Percentiles rank a stretch among this genome's conserved stretches.
Conservation (phyloP, 1,140 invertebrate species). For the Zaprionus lachaisei region DNA sequence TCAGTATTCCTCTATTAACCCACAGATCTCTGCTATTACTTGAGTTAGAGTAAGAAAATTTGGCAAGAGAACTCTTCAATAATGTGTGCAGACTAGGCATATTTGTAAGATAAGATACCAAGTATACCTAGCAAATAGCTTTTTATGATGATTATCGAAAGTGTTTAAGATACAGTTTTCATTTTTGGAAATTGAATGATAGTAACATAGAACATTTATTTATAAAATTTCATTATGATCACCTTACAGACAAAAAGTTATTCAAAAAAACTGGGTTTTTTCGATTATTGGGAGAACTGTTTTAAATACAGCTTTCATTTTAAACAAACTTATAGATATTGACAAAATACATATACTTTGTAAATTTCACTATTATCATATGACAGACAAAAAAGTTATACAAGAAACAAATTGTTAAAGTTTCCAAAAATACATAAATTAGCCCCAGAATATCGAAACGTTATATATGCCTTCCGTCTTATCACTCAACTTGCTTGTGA, state of each 20-base stretch:
- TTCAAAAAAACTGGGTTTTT: too few relatives aligned
- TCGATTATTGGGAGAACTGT: too few relatives aligned
- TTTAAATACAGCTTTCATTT: fast-evolving
- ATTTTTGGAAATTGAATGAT: too few relatives aligned
- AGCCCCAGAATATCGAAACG: neutral
- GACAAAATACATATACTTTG: neutral
- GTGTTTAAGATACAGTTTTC: too few relatives aligned
- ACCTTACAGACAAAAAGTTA: too few relatives aligned
- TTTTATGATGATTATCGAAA: too few relatives aligned
- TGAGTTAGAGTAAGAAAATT: neutral
- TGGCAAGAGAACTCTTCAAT: neutral
- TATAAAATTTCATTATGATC: too few relatives aligned
- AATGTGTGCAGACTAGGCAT: neutral
- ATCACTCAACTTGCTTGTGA: neutral
- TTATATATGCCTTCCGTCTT: neutral
- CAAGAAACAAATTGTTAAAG: neutral
- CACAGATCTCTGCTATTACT: neutral
- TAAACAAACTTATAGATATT: neutral
- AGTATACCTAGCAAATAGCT: too few relatives aligned
- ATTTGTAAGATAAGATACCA: too few relatives aligned
- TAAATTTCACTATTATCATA: neutral
- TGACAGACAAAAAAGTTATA: neutral
- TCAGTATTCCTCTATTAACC: too few relatives aligned
- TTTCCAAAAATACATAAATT: neutral
- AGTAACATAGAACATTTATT: too few relatives aligned